Evolutionary conservation across 37 sponge, comb jelly and placozoan species (phyloP).

Genomic region (Mnemiopsis leidyi): DNA sequence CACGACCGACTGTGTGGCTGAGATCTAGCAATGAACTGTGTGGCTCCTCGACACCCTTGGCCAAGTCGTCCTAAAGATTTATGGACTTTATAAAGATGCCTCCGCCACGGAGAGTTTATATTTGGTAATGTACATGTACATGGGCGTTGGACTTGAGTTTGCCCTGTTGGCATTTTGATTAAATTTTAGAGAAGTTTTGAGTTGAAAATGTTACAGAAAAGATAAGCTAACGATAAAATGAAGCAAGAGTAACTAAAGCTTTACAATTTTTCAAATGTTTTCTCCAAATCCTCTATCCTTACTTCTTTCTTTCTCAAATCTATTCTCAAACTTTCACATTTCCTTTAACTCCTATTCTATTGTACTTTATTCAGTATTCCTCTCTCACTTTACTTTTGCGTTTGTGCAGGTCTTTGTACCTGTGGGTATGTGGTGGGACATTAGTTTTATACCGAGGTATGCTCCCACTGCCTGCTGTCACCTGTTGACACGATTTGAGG

Average conservation of each 20-base stretch:
- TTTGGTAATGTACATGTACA: background rate
- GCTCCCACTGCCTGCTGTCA: background rate
- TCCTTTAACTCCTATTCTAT: background rate
- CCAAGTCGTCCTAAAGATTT: background rate
- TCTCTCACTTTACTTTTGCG: background rate
- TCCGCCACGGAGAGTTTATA: background rate
- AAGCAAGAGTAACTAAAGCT: background rate
- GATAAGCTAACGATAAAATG: background rate
- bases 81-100: background rate
- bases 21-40: conserved; percentile 16
- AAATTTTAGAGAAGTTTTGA: background rate
- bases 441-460: conserved; percentile 22
- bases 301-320: background rate
- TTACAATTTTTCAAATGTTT: background rate
- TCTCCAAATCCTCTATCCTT: background rate
- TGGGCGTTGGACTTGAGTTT: background rate
- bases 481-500: background rate
- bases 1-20: conserved; percentile 39
- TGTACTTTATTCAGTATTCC: background rate
- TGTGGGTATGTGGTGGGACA: conserved; percentile 33
- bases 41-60: background rate
- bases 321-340: background rate
- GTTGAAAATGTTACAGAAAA: background rate
- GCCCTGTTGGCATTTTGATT: background rate
- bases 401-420: conserved; percentile 40